phyloP scores from a whole-genome alignment of 2,113 vertebrate genomes.

The Gobius niger region DNA sequence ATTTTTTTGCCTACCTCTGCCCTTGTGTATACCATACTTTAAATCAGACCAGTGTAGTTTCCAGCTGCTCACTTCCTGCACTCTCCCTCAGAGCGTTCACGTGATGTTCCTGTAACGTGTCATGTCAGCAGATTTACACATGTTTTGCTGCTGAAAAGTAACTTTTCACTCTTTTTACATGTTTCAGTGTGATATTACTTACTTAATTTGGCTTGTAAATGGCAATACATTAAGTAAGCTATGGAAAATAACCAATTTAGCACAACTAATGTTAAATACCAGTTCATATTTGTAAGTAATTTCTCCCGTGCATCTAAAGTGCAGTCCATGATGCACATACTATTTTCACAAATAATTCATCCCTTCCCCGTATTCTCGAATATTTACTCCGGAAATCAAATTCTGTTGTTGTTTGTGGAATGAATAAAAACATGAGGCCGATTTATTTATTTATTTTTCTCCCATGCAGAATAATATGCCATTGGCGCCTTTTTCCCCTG shows the following conservation, averaged over 20 bases:
- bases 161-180: no score
- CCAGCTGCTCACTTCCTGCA: no score
- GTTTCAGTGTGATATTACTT: no score
- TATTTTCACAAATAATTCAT: conserved; percentile 64
- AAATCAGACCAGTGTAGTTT: no score
- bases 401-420: conserved; percentile 71
- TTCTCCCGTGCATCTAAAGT: not conserved
- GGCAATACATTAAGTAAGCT: not conserved
- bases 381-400: conserved; percentile 72
- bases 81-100: no score
- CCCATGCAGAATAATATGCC: conserved; percentile 61
- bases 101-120: no score
- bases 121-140: no score
- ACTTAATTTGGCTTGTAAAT: not conserved
- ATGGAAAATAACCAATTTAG: not conserved
- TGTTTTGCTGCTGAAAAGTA: no score
- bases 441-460: conserved; percentile 42
- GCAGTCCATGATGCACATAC: conserved; percentile 38
- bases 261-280: not conserved
- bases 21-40: no score
- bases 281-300: not conserved
- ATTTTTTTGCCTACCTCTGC: no score
- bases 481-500: conserved; percentile 57
- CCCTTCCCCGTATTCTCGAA: conserved; percentile 59
- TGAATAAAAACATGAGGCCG: conserved; percentile 73